Evolutionary conservation across 2,113 vertebrate genomes (phyloP).

Genomic region (Gorsachius goisagi): DNA sequence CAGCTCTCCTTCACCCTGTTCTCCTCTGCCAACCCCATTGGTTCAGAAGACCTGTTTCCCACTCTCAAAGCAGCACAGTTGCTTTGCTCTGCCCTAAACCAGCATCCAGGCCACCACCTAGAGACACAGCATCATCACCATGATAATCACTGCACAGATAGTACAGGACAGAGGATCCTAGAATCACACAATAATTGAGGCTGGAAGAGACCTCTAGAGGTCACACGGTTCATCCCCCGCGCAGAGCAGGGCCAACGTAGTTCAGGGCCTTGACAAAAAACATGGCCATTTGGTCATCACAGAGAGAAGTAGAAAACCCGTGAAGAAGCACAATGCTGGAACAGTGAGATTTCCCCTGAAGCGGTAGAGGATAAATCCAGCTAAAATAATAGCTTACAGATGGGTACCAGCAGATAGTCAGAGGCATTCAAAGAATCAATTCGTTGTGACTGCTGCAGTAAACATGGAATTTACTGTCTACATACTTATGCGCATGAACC

Average conservation of each 20-base stretch:
- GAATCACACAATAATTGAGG: background rate
- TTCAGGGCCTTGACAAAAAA: background rate
- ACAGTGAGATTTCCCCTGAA: background rate
- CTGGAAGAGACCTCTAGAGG: background rate
- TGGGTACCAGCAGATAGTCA: background rate
- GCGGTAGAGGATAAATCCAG: background rate
- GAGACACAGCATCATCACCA: background rate
- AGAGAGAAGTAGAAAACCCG: background rate
- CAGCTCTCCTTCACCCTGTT: fast-evolving
- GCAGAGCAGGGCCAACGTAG: fast-evolving
- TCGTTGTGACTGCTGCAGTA: background rate
- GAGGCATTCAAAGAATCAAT: conserved; percentile 1
- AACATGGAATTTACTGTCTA: conserved; percentile 16
- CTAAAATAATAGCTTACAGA: background rate
- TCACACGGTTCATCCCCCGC: fast-evolving
- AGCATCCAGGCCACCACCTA: background rate
- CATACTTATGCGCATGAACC: background rate
- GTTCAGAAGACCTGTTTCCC: background rate
- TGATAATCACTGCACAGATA: background rate
- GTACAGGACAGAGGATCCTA: background rate
- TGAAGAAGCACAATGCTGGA: background rate
- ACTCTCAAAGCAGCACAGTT: background rate
- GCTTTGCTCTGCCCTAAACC: background rate
- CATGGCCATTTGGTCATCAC: background rate
- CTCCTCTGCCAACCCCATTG: background rate